These are phyloP conservation scores for Aegypius monachus DNA, from an alignment of 2,113 vertebrate genomes.

Conservation along the genomic window DNA sequence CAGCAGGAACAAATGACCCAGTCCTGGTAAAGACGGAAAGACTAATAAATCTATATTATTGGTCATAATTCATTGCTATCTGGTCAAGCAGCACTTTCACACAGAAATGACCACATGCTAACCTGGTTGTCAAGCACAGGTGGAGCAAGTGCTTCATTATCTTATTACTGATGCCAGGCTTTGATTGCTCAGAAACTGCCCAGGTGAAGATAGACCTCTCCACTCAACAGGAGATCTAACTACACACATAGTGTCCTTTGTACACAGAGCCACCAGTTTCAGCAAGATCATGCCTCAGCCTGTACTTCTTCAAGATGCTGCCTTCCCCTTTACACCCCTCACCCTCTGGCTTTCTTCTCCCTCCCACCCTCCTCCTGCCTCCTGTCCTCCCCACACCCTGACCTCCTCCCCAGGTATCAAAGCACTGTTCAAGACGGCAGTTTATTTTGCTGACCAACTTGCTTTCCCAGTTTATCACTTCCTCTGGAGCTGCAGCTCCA, in stretches of 20 bases:
- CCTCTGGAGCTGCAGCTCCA: background rate
- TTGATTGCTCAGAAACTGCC: background rate
- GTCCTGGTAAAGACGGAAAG: background rate
- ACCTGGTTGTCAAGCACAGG: background rate
- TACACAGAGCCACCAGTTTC: background rate
- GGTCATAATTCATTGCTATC: background rate
- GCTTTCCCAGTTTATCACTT: background rate
- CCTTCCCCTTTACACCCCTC: background rate
- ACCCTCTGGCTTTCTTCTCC: background rate
- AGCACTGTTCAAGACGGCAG: background rate
- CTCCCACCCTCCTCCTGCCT: background rate
- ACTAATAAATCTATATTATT: background rate
- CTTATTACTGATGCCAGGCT: background rate
- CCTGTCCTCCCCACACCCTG: background rate
- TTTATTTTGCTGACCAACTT: background rate
- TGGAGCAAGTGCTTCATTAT: background rate
- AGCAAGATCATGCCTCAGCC: background rate
- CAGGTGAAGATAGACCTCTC: background rate
- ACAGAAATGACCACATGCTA: background rate
- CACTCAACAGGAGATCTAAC: background rate
- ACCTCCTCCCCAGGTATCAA: background rate
- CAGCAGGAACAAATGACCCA: background rate
- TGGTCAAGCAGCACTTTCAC: background rate
- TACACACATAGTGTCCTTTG: background rate
- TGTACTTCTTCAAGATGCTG: background rate